Base-by-base conservation (phyloP, 2,888 invertebrate genomes). In the Epinotia bilunana region DNA sequence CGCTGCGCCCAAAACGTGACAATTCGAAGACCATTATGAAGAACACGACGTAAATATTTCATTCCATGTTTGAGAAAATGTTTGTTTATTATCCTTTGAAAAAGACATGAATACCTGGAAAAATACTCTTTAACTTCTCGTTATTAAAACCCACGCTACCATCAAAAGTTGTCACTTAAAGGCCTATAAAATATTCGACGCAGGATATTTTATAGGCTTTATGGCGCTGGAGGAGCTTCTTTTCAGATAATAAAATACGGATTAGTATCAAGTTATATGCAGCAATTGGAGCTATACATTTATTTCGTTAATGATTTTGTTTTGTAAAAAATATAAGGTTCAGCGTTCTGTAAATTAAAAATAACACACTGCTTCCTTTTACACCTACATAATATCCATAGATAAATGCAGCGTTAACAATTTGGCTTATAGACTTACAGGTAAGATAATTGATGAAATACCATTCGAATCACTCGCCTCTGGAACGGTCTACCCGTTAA, bases 211-310 rank as follows among this genome's bases (percentile, higher is more conserved):
- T 39, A 39, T 39, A 39, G 39, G 39, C 39, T 39, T 39, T 39
- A 39, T 82, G 81, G 80, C 81, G 80, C 33, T 80, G 78, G 91
- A 90, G 83, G 90, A 92, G 83, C 90, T 87, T 80, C 80, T 80
- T 79, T 82, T 87, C 76, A 73, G 80, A 79, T 81, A 83, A 88
- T 90, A 88, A 91, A 90, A 91, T 88, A 79, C 85, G 90, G 91
- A 92, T 93, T 91, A 92, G 79, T 84, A 83, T 87, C 86, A 84
- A 82, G 83, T 81, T 80, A 81, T 81, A 82, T 83, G 83, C 91
- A 90, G 90, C 46, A 58, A 43, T 61, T 62, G 57, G 18, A 6
- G 43, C 57, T 57, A 49, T 67, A 64, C 46, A 20, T 20, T 71
- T 53, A 20, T 39, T 61, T 28, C 69, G 60, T 70, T 60, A 11